A percentile compares a stretch with the other conserved stretches of the same genome.
phyloP scores from a whole-genome alignment of 1,140 invertebrate species.

The Charaxes varanes region DNA sequence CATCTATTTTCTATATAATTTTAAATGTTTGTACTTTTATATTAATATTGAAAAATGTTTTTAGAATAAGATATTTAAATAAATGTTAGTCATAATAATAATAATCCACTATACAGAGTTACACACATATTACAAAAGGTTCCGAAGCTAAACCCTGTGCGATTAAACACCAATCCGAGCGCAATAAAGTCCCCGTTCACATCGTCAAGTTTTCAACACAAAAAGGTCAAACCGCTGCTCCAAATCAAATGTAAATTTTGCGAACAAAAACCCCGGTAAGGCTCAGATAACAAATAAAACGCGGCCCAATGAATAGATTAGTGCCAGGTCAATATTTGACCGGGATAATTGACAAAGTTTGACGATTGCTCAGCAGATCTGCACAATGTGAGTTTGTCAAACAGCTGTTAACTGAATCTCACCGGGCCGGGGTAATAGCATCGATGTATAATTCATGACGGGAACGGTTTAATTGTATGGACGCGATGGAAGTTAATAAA shows the following conservation, averaged over 20 bases:
- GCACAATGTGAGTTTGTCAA: slow-evolving; percentile 17
- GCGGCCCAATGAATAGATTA: slow-evolving; percentile 34
- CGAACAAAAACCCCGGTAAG: slow-evolving; percentile 17
- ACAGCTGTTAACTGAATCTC: slow-evolving; percentile 16
- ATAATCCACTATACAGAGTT: too few species aligned
- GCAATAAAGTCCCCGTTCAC: background rate
- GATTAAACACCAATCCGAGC: background rate
- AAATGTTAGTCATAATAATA: too few species aligned
- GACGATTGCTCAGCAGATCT: slow-evolving; percentile 9
- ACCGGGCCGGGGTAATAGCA: too few species aligned
- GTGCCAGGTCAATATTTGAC: slow-evolving; percentile 30
- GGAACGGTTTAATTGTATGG: too few species aligned
- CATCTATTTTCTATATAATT: too few species aligned
- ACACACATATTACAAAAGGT: too few species aligned
- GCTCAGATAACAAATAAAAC: slow-evolving; percentile 29
- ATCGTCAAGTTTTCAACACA: slow-evolving; percentile 13
- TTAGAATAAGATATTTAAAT: too few species aligned
- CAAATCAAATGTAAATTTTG: slow-evolving; percentile 32
- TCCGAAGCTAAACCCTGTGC: too few species aligned
- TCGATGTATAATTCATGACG: too few species aligned
- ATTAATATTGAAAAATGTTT: too few species aligned
- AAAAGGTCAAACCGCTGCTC: slow-evolving; percentile 29
- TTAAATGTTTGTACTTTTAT: too few species aligned
- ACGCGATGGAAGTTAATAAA: too few species aligned
- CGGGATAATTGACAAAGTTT: slow-evolving; percentile 35